phyloP scores from a whole-genome alignment of 2,113 vertebrate genomes.

The Physeter macrocephalus region DNA sequence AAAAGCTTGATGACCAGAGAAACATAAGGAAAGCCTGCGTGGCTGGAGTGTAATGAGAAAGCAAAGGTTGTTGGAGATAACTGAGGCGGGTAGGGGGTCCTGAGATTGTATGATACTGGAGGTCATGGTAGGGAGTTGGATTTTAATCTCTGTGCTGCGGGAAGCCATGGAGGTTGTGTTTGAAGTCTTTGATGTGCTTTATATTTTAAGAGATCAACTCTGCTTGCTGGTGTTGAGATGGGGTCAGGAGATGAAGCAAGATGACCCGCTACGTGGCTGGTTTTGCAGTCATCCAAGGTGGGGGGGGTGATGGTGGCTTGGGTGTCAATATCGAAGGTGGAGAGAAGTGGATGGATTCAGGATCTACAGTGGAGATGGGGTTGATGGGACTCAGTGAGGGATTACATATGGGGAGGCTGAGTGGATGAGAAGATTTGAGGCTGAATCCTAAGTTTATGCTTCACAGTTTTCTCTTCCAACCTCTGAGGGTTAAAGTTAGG shows the following conservation, averaged over 20 bases:
- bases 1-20: not conserved
- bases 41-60: not conserved
- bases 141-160: not conserved
- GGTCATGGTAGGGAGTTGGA: not conserved
- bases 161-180: not conserved
- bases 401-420: not conserved
- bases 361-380: not conserved
- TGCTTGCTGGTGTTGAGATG: not conserved
- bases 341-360: not conserved
- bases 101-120: not conserved
- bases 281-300: not conserved
- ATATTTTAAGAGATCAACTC: not conserved
- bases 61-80: not conserved
- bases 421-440: not conserved
- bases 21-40: not conserved
- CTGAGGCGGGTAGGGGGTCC: fast-evolving
- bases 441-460: not conserved
- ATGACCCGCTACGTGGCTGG: not conserved
- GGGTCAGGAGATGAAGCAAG: not conserved
- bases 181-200: not conserved
- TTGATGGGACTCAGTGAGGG: not conserved
- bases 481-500: not conserved
- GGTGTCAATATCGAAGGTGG: not conserved
- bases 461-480: not conserved
- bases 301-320: not conserved